Percentiles rank a stretch among this genome's conserved stretches.
Conservation (phyloP, 2,113 vertebrate genomes). For the Megalops atlanticus region DNA sequence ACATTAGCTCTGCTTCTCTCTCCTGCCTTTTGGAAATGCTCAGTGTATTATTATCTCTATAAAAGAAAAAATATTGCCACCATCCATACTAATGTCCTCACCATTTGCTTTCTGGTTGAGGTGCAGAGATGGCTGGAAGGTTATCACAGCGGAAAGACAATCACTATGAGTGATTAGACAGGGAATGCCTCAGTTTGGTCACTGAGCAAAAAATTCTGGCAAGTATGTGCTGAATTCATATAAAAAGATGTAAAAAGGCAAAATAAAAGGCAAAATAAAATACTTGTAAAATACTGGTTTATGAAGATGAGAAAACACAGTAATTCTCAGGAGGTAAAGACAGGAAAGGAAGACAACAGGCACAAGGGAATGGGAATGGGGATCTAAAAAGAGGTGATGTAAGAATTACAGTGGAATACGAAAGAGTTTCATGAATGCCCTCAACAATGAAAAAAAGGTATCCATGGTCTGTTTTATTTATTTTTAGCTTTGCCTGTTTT, state of each 20-base stretch:
- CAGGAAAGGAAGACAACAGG: slow-evolving; percentile 39
- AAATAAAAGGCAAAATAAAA: too few species aligned
- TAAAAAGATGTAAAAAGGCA: neutral
- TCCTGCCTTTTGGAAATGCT: slow-evolving; percentile 59
- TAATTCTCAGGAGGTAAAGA: slow-evolving; percentile 60
- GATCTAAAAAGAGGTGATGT: slow-evolving; percentile 42
- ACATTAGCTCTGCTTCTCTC: slow-evolving; percentile 70
- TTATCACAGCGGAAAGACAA: slow-evolving; percentile 43
- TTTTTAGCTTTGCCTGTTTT: too few species aligned
- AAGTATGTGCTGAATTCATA: neutral
- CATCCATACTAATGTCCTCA: slow-evolving; percentile 71
- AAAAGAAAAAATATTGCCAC: slow-evolving; percentile 71
- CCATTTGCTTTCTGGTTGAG: slow-evolving; percentile 68
- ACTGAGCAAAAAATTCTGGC: neutral
- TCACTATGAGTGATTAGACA: slow-evolving; percentile 57
- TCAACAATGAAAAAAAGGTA: neutral
- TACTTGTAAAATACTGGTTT: neutral
- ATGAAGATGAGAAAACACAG: slow-evolving; percentile 45
- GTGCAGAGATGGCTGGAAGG: slow-evolving; percentile 55
- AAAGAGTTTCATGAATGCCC: slow-evolving; percentile 38
- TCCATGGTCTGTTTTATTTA: too few species aligned
- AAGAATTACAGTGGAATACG: slow-evolving; percentile 40
- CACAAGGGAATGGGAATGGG: slow-evolving; percentile 18
- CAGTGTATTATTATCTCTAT: slow-evolving; percentile 72
- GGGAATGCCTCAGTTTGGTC: slow-evolving; percentile 30